A percentile compares a stretch with the other conserved stretches of the same genome.
phyloP scores from a whole-genome alignment of 2,113 vertebrate genomes.

The Mohoua ochrocephala region DNA sequence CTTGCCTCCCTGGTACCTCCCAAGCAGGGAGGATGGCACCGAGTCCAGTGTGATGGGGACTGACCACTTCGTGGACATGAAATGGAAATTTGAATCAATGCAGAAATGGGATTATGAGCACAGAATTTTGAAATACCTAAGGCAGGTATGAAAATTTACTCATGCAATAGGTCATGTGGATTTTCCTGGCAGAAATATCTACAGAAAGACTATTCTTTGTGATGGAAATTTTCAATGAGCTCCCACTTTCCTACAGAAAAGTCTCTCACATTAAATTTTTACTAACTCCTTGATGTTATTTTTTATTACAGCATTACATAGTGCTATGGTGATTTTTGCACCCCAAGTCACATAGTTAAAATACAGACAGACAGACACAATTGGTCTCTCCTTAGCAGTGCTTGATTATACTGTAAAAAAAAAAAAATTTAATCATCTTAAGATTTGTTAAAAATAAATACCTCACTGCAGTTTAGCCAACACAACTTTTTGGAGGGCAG shows the following conservation, averaged over 20 bases:
- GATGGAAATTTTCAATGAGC: neutral
- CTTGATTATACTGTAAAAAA: neutral
- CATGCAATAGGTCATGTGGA: neutral
- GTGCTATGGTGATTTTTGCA: neutral
- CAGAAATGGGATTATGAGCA: neutral
- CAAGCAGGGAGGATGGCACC: neutral
- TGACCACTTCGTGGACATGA: fast-evolving
- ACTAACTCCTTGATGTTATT: neutral
- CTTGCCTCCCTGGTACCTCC: neutral
- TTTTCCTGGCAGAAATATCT: neutral
- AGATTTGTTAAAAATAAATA: neutral
- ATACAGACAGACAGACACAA: neutral
- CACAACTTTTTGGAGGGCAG: neutral
- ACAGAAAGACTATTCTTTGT: neutral
- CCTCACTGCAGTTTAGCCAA: neutral
- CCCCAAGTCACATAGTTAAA: neutral
- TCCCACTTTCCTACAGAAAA: neutral
- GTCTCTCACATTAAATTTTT: neutral
- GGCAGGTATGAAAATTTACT: neutral
- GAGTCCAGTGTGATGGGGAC: neutral
- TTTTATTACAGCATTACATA: neutral
- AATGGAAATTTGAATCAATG: neutral
- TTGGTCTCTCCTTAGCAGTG: neutral
- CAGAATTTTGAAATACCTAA: neutral
- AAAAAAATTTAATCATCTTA: neutral